Percentiles rank a stretch among this genome's conserved stretches.
Evolutionary conservation across 1,140 invertebrate genomes (phyloP).

Genomic region (Brachionus koreanus): DNA sequence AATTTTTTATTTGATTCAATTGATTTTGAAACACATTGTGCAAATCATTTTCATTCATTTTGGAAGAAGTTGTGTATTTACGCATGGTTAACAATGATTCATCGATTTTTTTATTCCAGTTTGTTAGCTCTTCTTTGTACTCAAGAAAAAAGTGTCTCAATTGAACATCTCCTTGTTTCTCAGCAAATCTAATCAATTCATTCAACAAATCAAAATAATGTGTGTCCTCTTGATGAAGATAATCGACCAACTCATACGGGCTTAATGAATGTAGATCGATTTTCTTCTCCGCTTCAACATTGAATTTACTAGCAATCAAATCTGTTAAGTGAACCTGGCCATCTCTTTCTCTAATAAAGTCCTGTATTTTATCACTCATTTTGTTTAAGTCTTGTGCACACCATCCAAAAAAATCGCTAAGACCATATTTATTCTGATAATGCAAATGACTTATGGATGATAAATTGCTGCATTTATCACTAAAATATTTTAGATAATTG

Average conservation of each 20-base stretch:
- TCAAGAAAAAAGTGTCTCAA: not conserved
- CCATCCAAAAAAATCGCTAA: not conserved
- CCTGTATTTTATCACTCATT: not conserved
- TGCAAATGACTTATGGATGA: not conserved
- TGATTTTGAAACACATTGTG: not conserved
- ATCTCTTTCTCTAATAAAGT: not conserved
- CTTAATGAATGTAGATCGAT: not conserved
- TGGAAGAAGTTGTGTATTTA: not conserved
- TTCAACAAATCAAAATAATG: not conserved
- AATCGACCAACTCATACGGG: not conserved
- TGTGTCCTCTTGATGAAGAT: not conserved
- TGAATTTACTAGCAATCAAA: not conserved
- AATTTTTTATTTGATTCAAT: not conserved
- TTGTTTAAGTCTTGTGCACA: slow-evolving; percentile 6
- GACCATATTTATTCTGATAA: not conserved
- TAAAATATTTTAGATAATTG: slow-evolving; percentile 10
- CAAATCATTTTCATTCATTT: not conserved
- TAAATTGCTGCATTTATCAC: slow-evolving; percentile 7
- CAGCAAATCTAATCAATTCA: not conserved
- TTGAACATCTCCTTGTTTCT: not conserved
- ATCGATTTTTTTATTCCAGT: slow-evolving; percentile 3
- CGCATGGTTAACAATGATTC: not conserved
- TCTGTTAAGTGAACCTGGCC: not conserved
- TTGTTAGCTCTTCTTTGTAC: not conserved
- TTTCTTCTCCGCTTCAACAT: not conserved